These are phyloP conservation scores for Aleiodes leptofemur DNA, from an alignment of 2,888 invertebrate genomes.

Conservation along the genomic window DNA sequence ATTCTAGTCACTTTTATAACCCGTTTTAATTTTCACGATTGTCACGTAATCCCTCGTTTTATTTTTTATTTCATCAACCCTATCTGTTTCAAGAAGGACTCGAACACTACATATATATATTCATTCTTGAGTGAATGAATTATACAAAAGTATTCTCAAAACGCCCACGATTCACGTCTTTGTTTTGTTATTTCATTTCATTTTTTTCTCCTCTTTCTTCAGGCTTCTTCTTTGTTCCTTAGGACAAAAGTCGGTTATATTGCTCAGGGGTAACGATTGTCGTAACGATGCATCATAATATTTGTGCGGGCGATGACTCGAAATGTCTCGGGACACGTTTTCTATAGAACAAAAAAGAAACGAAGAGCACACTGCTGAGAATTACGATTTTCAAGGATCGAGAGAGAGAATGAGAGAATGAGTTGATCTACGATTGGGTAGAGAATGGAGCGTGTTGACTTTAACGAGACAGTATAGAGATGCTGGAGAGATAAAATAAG, in stretches of 20 bases:
- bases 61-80: slow-evolving; percentile 25
- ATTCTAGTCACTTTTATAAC: slow-evolving; percentile 39
- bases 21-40: slow-evolving; percentile 25
- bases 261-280: slow-evolving; percentile 25
- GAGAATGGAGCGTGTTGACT: slow-evolving; percentile 53
- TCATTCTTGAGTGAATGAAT: slow-evolving; percentile 49
- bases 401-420: not conserved
- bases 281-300: slow-evolving; percentile 65
- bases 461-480: slow-evolving; percentile 57
- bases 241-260: not conserved
- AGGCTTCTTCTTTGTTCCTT: slow-evolving; percentile 2
- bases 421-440: slow-evolving; percentile 55
- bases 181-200: not conserved
- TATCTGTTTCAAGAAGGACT: slow-evolving; percentile 48
- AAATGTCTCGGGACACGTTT: slow-evolving; percentile 60
- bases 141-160: slow-evolving; percentile 64
- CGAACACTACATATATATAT: slow-evolving; percentile 34
- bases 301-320: slow-evolving; percentile 66
- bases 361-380: not conserved
- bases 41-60: not conserved
- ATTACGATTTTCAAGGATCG: not conserved
- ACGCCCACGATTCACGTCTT: slow-evolving; percentile 57
- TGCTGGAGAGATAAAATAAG: slow-evolving; percentile 35
- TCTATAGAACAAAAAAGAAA: slow-evolving; percentile 18
- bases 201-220: not conserved